Evolutionary conservation across 2,888 invertebrate species (phyloP).

Genomic region (Epirrhoe tristata): DNA sequence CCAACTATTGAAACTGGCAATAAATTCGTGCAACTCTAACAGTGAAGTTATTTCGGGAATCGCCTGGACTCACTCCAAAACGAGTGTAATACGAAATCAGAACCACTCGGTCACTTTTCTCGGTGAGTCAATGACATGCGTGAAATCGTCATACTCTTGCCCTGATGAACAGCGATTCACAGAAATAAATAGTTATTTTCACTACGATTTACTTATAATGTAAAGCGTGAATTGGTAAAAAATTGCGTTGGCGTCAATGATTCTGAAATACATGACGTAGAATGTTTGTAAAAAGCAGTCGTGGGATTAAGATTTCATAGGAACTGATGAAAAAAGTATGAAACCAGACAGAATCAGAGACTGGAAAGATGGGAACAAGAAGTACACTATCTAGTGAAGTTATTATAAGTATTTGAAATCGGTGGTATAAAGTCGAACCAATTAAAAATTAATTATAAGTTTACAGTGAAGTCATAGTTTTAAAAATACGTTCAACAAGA

Average conservation of each 20-base stretch:
- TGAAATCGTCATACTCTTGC: slow-evolving; percentile 51
- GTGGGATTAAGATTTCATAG: slow-evolving; percentile 14
- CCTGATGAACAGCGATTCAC: slow-evolving; percentile 51
- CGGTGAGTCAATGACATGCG: slow-evolving; percentile 78
- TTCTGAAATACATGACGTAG: slow-evolving; percentile 47
- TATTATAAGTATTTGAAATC: no score
- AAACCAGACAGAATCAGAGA: no score
- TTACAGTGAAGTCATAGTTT: background rate
- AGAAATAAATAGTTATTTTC: slow-evolving; percentile 61
- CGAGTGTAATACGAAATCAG: slow-evolving; percentile 61
- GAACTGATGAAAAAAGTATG: background rate
- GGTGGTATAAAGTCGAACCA: background rate
- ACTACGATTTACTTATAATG: slow-evolving; percentile 35
- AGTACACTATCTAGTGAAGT: background rate
- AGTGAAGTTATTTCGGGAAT: slow-evolving; percentile 77
- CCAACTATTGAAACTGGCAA: slow-evolving; percentile 63
- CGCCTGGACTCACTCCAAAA: slow-evolving; percentile 82
- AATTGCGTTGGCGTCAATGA: slow-evolving; percentile 45
- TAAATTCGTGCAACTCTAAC: slow-evolving; percentile 73
- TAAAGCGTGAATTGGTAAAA: slow-evolving; percentile 47
- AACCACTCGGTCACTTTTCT: slow-evolving; percentile 77
- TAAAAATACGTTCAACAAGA: slow-evolving; percentile 12
- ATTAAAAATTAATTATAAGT: background rate
- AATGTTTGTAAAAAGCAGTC: slow-evolving; percentile 39
- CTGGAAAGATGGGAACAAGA: background rate